A percentile compares a stretch with the other conserved stretches of the same genome.
Evolutionary conservation across 2,113 vertebrate genomes (phyloP).

Genomic region (Melanostigma gelatinosum): DNA sequence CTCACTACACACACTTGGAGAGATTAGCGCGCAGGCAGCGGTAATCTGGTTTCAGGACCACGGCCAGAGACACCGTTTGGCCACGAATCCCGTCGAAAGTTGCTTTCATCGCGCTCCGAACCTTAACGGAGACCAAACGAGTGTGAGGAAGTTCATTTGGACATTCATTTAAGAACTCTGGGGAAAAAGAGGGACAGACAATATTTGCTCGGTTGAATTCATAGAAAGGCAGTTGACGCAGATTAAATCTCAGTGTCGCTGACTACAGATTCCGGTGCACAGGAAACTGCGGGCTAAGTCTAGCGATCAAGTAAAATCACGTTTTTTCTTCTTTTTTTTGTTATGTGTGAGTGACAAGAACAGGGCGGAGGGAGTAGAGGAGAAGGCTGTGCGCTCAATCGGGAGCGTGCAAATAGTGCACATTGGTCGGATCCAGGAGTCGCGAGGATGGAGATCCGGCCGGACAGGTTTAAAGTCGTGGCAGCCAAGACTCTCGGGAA

Average conservation of each 20-base stretch:
- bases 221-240: conserved; percentile 29
- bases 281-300: background rate
- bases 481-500: conserved; percentile 82
- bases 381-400: conserved; percentile 65
- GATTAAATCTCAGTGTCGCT: conserved; percentile 14
- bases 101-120: conserved; percentile 17
- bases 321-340: background rate
- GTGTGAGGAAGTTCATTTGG: conserved; percentile 41
- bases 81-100: conserved; percentile 66
- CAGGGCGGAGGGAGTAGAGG: conserved; percentile 49
- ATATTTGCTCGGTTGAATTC: conserved; percentile 45
- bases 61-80: conserved; percentile 69
- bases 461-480: conserved; percentile 81
- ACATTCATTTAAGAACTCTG: background rate
- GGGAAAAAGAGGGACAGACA: conserved; percentile 23
- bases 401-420: conserved; percentile 68
- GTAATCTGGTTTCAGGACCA: conserved; percentile 81
- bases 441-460: conserved; percentile 83
- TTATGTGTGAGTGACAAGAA: conserved; percentile 55
- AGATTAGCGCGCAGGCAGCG: conserved; percentile 73
- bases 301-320: conserved; percentile 17
- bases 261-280: background rate
- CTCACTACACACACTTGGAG: conserved; percentile 69
- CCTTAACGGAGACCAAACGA: conserved; percentile 21
- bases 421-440: conserved; percentile 73